Evolutionary conservation across 2,113 vertebrate genomes (phyloP), one percentile per base, ranked within the genome.

Genomic region (Syngnathus scovelli): DNA sequence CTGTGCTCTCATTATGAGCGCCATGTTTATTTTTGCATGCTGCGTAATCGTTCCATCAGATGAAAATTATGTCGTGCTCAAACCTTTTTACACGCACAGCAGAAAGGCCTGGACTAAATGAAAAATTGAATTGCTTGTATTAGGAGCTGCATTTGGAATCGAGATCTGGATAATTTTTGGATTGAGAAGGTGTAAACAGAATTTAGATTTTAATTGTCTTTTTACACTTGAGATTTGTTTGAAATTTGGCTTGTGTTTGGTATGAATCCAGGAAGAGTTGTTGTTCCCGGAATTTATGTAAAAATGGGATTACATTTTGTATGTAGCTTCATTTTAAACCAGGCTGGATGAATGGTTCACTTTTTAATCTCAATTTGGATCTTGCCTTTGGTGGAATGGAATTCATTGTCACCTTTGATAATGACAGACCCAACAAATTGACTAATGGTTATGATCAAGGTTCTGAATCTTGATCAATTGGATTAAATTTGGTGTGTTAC

Each of bases 11-110:
- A 86, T 85, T 83, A 83, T 72, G 27, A 61, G 23, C 43, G 13
- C 49, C 59, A 60, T 60, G 70, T 85, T 86, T 87, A 54, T 83
- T 86, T 82, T 70, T 77, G 9, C 18, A 61, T 69, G 39, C 60
- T 7, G 60, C n/a, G 19, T 44, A 23, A 23, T 62, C n/a, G n/a
- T 62, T 62, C 60, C 60, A 43, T 62, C 19, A 15, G n/a, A 62
- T 61, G 60, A 43, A 41, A 61, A 61, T 58, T 15, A 9, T 21
- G 55, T 27, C 1, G 52, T 5, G 36, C 36, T 8, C 18, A 12
- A 11, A 61, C 18, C 41, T 27, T 46, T 62, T 46, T 44, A 13
- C 60, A 43, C 60, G 16, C 59, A 6, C 18, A 12, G 5, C 18
- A 41, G 59, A 61, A 61, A 61, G 4, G 59, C 18, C 55, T 36